A percentile compares a stretch with the other conserved stretches of the same genome.
Conservation (phyloP, 2,113 vertebrate species). For the Apteryx owenii region DNA sequence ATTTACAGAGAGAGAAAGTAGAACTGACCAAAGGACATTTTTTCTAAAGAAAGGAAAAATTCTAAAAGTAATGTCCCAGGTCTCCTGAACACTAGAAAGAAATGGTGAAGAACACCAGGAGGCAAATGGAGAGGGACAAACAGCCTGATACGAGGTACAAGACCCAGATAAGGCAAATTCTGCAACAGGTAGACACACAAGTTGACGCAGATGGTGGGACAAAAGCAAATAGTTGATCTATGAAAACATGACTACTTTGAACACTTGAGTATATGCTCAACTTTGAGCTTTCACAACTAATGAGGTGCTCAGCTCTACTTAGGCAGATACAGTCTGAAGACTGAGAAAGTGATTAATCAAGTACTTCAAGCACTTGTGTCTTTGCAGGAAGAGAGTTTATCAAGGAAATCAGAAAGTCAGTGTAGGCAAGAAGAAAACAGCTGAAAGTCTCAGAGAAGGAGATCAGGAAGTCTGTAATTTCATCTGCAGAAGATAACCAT, state of each 20-base stretch:
- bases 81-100: rapidly evolving
- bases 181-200: neutral
- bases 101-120: neutral
- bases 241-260: rapidly evolving
- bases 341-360: neutral
- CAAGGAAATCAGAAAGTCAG: neutral
- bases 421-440: neutral
- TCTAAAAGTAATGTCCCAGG: neutral
- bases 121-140: neutral
- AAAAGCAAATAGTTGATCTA: rapidly evolving
- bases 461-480: neutral
- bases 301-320: neutral
- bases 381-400: neutral
- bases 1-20: neutral
- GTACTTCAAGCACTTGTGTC: neutral
- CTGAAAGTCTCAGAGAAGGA: neutral
- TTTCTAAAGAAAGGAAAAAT: neutral
- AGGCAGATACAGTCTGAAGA: neutral
- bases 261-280: neutral
- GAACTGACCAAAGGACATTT: neutral
- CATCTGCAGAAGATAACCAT: neutral
- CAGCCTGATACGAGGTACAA: neutral
- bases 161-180: neutral
- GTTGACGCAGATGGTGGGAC: rapidly evolving
- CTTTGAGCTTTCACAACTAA: rapidly evolving